These are phyloP conservation scores for Boleophthalmus pectinirostris DNA, from an alignment of 2,113 vertebrate species.

Conservation along the genomic window DNA sequence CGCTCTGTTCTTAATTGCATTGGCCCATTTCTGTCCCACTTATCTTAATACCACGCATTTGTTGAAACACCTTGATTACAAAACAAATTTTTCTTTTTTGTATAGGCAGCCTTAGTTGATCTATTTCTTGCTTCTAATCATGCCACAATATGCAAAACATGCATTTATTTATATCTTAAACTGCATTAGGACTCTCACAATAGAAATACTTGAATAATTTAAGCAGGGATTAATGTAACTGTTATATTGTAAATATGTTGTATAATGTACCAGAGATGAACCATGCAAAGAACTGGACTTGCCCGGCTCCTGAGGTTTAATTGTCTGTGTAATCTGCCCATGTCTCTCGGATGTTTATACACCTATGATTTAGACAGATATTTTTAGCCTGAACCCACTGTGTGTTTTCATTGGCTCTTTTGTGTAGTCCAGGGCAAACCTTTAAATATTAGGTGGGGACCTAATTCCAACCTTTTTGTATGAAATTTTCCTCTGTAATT, in stretches of 20 bases:
- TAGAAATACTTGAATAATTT: background rate
- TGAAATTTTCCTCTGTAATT: constrained; percentile 67
- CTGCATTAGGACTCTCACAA: background rate
- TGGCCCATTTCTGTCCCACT: no score
- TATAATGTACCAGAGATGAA: constrained; percentile 26
- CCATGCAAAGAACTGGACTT: constrained; percentile 16
- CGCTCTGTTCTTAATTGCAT: no score
- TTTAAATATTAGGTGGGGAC: constrained; percentile 60
- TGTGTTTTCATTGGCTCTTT: constrained; percentile 53
- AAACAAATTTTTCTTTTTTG: no score
- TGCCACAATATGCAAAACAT: no score
- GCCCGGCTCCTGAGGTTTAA: constrained; percentile 36
- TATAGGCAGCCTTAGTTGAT: no score
- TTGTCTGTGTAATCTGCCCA: constrained; percentile 43
- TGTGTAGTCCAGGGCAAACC: constrained; percentile 35
- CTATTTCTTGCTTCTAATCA: no score
- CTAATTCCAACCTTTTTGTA: constrained; percentile 54
- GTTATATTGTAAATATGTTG: background rate
- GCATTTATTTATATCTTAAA: background rate
- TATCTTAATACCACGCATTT: no score
- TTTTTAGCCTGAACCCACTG: constrained; percentile 44
- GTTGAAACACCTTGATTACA: no score
- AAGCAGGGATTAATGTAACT: background rate
- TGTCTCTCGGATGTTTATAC: constrained; percentile 46
- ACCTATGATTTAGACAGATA: constrained; percentile 44